Conservation (phyloP, 2,113 vertebrate species). For the Sinocyclocheilus maitianheensis region DNA sequence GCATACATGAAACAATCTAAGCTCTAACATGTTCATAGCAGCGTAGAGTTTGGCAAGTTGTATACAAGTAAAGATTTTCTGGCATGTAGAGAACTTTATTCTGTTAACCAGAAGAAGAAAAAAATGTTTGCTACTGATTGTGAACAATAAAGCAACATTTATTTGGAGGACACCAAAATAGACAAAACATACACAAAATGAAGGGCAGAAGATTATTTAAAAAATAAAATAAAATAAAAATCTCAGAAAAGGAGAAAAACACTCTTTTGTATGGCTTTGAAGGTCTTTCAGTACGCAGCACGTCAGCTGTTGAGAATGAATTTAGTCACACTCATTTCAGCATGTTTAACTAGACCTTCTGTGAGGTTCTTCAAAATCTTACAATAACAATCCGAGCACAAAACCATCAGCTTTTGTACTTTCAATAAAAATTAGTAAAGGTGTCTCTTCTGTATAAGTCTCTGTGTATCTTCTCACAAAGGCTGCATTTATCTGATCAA, state of each 20-base stretch:
- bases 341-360: slow-evolving; percentile 4
- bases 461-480: too few relatives aligned
- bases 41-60: not conserved
- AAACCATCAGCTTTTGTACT: not conserved
- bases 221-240: not conserved
- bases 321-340: not conserved
- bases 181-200: not conserved
- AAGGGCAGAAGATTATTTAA: not conserved
- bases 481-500: too few relatives aligned
- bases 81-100: not conserved
- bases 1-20: slow-evolving; percentile 3
- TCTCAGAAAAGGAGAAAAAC: not conserved
- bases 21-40: not conserved
- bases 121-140: not conserved
- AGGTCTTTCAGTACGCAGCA: not conserved
- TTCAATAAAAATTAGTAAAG: not conserved
- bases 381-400: not conserved
- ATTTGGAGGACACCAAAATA: slow-evolving; percentile 25
- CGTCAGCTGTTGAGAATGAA: not conserved
- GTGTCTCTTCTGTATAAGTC: too few relatives aligned
- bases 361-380: not conserved
- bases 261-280: too few relatives aligned
- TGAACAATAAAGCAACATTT: not conserved
- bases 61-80: not conserved
- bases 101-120: not conserved